A percentile compares a stretch with the other conserved stretches of the same genome.
Conservation (phyloP, 1,140 invertebrate genomes). For the Drosophila nikananu region DNA sequence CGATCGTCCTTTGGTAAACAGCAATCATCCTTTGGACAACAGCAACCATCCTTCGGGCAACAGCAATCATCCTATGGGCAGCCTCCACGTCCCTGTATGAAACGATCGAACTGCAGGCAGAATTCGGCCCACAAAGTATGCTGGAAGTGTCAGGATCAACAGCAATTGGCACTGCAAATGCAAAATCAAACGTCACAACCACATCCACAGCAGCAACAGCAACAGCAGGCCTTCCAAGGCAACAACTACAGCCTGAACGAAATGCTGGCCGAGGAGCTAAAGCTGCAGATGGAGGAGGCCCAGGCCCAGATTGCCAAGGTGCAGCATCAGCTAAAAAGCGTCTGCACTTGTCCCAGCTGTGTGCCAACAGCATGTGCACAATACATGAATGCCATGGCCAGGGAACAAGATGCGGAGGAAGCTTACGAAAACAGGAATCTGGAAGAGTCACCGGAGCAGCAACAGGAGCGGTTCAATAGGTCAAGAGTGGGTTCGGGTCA, state of each 20-base stretch:
- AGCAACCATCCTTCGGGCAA: not conserved
- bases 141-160: constrained; percentile 3
- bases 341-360: constrained; percentile 6
- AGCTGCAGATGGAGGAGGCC: constrained; percentile 54
- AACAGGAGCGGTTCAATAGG: not conserved
- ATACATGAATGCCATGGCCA: not conserved
- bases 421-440: not conserved
- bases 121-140: not conserved
- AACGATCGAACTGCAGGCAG: not conserved
- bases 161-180: constrained; percentile 6
- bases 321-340: constrained; percentile 46
- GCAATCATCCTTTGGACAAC: not conserved
- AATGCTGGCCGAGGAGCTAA: constrained; percentile 53
- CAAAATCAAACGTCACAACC: not conserved
- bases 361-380: not conserved
- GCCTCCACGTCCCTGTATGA: not conserved
- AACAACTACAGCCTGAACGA: constrained; percentile 37
- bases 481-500: not conserved
- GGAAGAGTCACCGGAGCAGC: not conserved
- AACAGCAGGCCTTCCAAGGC: not conserved
- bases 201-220: not conserved
- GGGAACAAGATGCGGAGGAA: not conserved
- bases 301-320: constrained; percentile 57
- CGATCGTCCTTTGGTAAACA: not conserved
- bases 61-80: not conserved